These are phyloP conservation scores for Gymnoscopelus microlampas DNA, from an alignment of 2,797 vertebrate genomes.

Conservation along the genomic window DNA sequence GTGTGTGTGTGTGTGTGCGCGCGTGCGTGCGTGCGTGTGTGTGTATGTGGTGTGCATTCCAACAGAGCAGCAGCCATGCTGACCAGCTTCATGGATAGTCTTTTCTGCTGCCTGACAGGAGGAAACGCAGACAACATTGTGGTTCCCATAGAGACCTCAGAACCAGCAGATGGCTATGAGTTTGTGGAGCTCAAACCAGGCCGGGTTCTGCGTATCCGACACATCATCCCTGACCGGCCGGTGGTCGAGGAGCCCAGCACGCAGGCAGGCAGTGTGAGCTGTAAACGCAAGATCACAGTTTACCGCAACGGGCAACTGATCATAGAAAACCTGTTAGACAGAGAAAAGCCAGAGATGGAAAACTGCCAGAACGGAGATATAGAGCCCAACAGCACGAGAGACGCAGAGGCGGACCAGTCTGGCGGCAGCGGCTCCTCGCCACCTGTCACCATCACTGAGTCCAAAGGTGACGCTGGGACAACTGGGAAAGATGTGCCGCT, in stretches of 20 bases:
- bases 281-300: constrained; percentile 91
- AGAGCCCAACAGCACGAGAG: constrained; percentile 65
- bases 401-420: constrained; percentile 82
- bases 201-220: constrained; percentile 88
- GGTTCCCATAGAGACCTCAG: constrained; percentile 86
- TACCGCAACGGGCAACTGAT: constrained; percentile 92
- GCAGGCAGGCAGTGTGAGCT: constrained; percentile 81
- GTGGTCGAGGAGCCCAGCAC: constrained; percentile 67
- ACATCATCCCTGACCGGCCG: constrained; percentile 77
- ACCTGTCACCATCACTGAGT: constrained; percentile 26
- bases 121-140: constrained; percentile 88
- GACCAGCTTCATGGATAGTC: constrained; percentile 87
- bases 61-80: constrained; percentile 84
- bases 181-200: constrained; percentile 97
- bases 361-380: constrained; percentile 75
- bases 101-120: constrained; percentile 92
- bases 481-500: constrained; percentile 37
- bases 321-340: constrained; percentile 90
- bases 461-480: constrained; percentile 29
- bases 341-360: constrained; percentile 79
- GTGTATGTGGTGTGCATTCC: constrained; percentile 10
- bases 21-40: not conserved
- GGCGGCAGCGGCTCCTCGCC: constrained; percentile 60
- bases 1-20: not conserved
- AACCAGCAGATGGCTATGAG: constrained; percentile 89